Conservation (phyloP, 37 sponge, comb jelly and placozoan genomes). For the Axinella damicornis region DNA sequence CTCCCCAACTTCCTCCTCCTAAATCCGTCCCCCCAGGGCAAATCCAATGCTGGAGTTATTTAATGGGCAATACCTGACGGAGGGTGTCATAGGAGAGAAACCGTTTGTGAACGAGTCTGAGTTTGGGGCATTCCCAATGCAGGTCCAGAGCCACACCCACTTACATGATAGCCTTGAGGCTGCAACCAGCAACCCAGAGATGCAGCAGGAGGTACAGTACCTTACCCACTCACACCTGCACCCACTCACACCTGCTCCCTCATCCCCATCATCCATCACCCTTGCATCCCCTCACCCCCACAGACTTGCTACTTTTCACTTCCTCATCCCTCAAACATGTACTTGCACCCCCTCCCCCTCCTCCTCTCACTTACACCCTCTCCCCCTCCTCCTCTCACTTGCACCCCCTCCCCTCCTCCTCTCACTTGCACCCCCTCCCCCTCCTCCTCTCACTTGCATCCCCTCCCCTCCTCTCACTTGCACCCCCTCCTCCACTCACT, state of each 20-base stretch:
- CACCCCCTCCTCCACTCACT: too few relatives aligned
- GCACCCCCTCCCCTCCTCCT: too few relatives aligned
- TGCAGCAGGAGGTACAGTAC: conserved; percentile 49
- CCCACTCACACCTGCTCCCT: background rate
- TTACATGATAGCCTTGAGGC: conserved; percentile 80
- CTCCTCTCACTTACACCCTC: too few relatives aligned
- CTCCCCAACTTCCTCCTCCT: background rate
- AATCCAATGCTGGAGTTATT: conserved; percentile 76
- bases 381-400: too few relatives aligned
- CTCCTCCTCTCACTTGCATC: too few relatives aligned
- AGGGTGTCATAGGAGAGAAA: conserved; percentile 48
- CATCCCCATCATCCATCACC: too few relatives aligned
- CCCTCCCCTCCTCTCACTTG: too few relatives aligned
- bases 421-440: too few relatives aligned
- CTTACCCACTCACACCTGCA: background rate
- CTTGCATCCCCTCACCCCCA: too few relatives aligned
- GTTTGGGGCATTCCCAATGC: conserved; percentile 76
- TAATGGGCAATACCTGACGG: conserved; percentile 60
- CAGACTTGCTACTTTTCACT: too few relatives aligned
- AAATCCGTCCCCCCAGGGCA: background rate
- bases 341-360: too few relatives aligned
- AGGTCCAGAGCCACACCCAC: conserved; percentile 71
- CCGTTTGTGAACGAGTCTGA: conserved; percentile 55
- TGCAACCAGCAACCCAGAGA: conserved; percentile 50
- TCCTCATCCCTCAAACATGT: too few relatives aligned